Percentiles rank a stretch among this genome's conserved stretches.
These are phyloP conservation scores for Diachasmimorpha longicaudata DNA, from an alignment of 1,140 invertebrate species.

Conservation along the genomic window DNA sequence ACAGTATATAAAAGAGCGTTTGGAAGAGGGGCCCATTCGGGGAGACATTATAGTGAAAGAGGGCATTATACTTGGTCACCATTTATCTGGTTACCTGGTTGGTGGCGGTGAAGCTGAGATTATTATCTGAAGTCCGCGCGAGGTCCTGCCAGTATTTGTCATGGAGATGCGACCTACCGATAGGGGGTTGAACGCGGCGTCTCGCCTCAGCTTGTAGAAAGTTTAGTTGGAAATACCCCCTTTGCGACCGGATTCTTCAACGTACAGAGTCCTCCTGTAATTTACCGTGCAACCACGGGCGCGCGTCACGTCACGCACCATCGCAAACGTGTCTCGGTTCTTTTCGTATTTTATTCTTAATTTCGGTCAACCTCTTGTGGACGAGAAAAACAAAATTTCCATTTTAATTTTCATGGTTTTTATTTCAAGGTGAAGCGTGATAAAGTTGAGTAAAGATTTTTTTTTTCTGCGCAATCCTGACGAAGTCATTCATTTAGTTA, in stretches of 20 bases:
- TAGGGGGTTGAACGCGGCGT: conserved; percentile 1
- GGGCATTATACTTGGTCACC: conserved; percentile 45
- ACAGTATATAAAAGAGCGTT: background rate
- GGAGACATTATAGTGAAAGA: conserved; percentile 6
- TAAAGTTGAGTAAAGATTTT: no score
- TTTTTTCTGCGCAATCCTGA: no score
- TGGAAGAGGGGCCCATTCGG: background rate
- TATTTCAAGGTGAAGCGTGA: no score
- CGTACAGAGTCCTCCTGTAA: conserved; percentile 22
- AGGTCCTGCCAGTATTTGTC: conserved; percentile 55
- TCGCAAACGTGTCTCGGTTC: background rate
- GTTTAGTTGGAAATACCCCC: conserved; percentile 3
- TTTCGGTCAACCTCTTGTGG: background rate
- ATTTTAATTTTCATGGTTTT: no score
- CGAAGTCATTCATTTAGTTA: no score
- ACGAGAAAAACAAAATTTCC: no score
- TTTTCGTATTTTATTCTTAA: background rate
- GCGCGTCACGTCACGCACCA: conserved; percentile 2
- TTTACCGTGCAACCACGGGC: conserved; percentile 15
- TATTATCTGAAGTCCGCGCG: conserved; percentile 47
- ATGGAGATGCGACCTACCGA: conserved; percentile 49
- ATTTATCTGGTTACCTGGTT: conserved; percentile 43
- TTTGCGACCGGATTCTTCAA: conserved; percentile 18
- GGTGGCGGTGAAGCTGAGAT: conserved; percentile 45
- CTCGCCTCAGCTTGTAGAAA: background rate